Evolutionary conservation across 2,888 invertebrate genomes (phyloP).

Genomic region (Helicoverpa assulta): DNA sequence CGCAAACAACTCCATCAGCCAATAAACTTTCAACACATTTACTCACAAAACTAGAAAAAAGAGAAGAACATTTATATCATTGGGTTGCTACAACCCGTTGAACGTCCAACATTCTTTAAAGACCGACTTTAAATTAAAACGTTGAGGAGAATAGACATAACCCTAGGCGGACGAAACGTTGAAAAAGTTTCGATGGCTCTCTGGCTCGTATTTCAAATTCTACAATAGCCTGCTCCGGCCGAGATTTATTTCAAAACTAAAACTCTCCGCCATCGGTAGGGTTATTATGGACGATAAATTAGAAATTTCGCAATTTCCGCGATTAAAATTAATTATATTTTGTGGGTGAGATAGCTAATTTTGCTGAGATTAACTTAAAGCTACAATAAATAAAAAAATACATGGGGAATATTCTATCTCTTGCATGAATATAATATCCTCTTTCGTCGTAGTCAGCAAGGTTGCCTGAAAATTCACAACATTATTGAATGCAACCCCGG

Average conservation of each 20-base stretch:
- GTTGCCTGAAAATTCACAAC: no score
- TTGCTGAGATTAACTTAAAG: not conserved
- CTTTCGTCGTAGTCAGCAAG: no score
- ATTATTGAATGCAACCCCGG: no score
- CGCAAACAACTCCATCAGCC: slow-evolving; percentile 21
- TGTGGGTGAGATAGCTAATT: slow-evolving; percentile 47
- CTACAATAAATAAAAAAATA: no score
- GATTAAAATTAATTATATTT: slow-evolving; percentile 57
- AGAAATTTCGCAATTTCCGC: slow-evolving; percentile 60
- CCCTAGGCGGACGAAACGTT: slow-evolving; percentile 66
- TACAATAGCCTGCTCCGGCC: slow-evolving; percentile 59
- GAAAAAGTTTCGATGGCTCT: slow-evolving; percentile 74
- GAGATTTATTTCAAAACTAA: slow-evolving; percentile 67
- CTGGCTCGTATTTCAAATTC: slow-evolving; percentile 70
- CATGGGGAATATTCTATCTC: no score
- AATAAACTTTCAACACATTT: slow-evolving; percentile 35
- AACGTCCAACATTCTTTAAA: slow-evolving; percentile 48
- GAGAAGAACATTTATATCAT: slow-evolving; percentile 40
- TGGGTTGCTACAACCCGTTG: slow-evolving; percentile 43
- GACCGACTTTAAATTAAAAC: slow-evolving; percentile 63
- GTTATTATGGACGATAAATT: slow-evolving; percentile 63
- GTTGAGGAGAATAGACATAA: slow-evolving; percentile 50
- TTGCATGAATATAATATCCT: no score
- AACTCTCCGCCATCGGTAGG: slow-evolving; percentile 51
- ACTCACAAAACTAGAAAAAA: slow-evolving; percentile 25